These are phyloP conservation scores for Dallia pectoralis DNA, from an alignment of 2,797 vertebrate genomes.

Conservation along the genomic window DNA sequence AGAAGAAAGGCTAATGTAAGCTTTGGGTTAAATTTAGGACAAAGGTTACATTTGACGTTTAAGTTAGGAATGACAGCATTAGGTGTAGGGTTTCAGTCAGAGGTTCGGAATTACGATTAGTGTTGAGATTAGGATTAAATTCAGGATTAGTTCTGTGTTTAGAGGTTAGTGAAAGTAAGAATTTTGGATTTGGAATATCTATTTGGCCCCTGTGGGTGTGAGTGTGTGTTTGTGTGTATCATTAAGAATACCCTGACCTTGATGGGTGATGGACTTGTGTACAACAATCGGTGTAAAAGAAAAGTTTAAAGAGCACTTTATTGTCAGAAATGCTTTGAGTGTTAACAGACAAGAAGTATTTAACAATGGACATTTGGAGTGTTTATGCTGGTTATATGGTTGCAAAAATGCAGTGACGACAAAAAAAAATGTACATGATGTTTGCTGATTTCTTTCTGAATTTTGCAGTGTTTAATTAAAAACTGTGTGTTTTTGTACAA, in stretches of 20 bases:
- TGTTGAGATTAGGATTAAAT: neutral
- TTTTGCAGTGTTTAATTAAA: slow-evolving; percentile 70
- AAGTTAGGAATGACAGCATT: neutral
- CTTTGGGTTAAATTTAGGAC: neutral
- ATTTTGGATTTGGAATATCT: slow-evolving; percentile 4
- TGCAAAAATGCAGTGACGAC: slow-evolving; percentile 69
- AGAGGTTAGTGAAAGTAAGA: neutral
- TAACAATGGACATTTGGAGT: slow-evolving; percentile 48
- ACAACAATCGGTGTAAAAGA: slow-evolving; percentile 37
- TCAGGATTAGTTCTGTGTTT: neutral
- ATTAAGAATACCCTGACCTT: no score
- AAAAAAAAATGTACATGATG: slow-evolving; percentile 63
- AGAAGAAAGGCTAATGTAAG: no score
- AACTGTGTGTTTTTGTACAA: slow-evolving; percentile 60
- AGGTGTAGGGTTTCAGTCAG: neutral
- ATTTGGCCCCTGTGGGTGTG: neutral
- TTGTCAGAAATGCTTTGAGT: slow-evolving; percentile 58
- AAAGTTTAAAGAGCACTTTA: slow-evolving; percentile 73
- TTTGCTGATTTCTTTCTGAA: slow-evolving; percentile 49
- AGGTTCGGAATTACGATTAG: neutral
- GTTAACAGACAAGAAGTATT: slow-evolving; percentile 40
- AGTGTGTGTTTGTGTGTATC: neutral
- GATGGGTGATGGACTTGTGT: neutral
- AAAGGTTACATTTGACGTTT: neutral
- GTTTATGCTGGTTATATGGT: slow-evolving; percentile 61